These are phyloP conservation scores for Calcarius ornatus DNA, from an alignment of 2,113 vertebrate species.

Conservation along the genomic window DNA sequence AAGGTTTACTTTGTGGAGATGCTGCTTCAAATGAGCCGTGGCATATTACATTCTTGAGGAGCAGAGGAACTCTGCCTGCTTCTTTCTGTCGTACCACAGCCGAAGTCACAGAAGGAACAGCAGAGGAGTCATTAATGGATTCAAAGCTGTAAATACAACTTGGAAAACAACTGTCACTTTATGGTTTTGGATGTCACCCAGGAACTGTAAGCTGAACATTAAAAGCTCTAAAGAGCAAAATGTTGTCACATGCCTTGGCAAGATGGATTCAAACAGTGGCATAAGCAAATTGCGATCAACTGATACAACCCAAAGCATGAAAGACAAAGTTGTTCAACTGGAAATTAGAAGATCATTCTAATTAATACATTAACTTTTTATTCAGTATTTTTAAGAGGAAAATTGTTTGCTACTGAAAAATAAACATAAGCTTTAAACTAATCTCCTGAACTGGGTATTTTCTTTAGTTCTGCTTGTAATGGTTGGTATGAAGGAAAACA, in stretches of 20 bases:
- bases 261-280: not conserved
- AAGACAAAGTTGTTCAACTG: not conserved
- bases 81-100: not conserved
- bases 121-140: not conserved
- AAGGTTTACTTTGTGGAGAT: slow-evolving; percentile 31
- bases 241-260: not conserved
- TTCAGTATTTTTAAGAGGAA: not conserved
- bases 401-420: not conserved
- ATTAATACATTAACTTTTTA: not conserved
- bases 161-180: slow-evolving; percentile 50
- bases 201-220: slow-evolving; percentile 15
- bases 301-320: not conserved
- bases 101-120: slow-evolving; percentile 29
- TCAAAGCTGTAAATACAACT: slow-evolving; percentile 9
- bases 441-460: not conserved
- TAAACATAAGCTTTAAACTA: not conserved
- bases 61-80: not conserved
- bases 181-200: slow-evolving; percentile 9
- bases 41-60: slow-evolving; percentile 22
- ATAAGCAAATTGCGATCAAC: not conserved
- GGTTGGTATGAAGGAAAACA: not conserved
- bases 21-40: slow-evolving; percentile 58
- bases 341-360: not conserved
- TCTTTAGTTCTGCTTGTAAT: not conserved
- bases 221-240: slow-evolving; percentile 22